phyloP scores from a whole-genome alignment of 1,140 invertebrate species.

The Asobara japonica region DNA sequence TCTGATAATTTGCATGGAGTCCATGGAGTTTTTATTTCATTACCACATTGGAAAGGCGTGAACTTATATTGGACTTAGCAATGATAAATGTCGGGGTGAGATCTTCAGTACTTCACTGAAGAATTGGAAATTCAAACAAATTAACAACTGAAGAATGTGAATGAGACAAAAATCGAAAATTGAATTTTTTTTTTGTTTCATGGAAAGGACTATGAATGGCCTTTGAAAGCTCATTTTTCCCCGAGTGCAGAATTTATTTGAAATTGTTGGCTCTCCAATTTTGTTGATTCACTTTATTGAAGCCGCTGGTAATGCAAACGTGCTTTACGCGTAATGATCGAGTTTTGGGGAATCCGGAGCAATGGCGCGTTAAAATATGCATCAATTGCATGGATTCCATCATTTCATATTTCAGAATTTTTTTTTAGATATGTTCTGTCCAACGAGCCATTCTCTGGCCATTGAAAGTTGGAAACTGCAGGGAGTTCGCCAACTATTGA shows the following conservation, averaged over 20 bases:
- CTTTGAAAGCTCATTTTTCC: not conserved
- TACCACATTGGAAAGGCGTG: too few relatives aligned
- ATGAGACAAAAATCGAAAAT: too few relatives aligned
- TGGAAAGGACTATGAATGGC: not conserved
- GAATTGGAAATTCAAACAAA: too few relatives aligned
- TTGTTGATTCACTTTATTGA: not conserved
- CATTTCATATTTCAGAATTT: not conserved
- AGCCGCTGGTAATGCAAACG: not conserved
- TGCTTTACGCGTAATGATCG: not conserved
- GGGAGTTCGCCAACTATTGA: not conserved
- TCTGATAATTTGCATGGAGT: too few relatives aligned
- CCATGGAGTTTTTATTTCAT: too few relatives aligned
- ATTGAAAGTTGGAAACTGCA: not conserved
- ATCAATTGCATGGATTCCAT: not conserved
- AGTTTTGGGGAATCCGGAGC: not conserved
- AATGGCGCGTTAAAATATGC: not conserved
- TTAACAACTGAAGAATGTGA: too few relatives aligned
- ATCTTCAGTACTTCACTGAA: too few relatives aligned
- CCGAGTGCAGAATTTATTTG: not conserved
- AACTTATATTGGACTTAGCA: too few relatives aligned
- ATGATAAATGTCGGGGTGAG: too few relatives aligned
- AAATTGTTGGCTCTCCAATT: not conserved
- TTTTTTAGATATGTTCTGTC: not conserved
- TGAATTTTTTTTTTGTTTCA: too few relatives aligned
- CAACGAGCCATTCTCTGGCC: not conserved